Evolutionary conservation across 2,888 invertebrate genomes (phyloP).

Genomic region (Pristionchus fissidentatus): DNA sequence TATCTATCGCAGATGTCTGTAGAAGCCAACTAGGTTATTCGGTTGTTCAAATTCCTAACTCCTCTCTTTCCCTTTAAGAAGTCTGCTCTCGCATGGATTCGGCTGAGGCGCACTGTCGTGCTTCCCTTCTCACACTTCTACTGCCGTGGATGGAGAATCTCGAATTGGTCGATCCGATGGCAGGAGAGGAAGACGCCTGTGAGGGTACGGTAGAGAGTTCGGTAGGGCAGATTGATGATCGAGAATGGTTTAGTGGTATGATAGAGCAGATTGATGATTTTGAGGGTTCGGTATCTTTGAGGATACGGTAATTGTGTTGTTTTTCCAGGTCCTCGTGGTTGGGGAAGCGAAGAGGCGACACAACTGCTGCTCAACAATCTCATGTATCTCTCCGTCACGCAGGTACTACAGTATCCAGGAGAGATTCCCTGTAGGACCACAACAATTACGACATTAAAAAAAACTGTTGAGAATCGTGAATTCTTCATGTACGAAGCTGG

Average conservation of each 20-base stretch:
- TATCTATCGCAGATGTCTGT: background rate
- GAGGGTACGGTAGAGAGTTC: conserved; percentile 52
- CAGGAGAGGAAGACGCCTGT: conserved; percentile 61
- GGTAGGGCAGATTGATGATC: background rate
- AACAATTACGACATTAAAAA: background rate
- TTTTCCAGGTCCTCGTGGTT: conserved; percentile 80
- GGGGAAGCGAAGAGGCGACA: conserved; percentile 98
- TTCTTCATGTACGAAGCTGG: too few species aligned
- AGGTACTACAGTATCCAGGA: conserved; percentile 77
- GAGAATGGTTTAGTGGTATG: background rate
- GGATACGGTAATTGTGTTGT: background rate
- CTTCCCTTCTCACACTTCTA: conserved; percentile 90
- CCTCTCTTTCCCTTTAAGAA: conserved; percentile 83
- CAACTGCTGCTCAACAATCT: conserved; percentile 99
- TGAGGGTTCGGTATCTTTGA: too few species aligned
- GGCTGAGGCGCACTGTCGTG: conserved; percentile 91
- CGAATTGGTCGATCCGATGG: conserved; percentile 88
- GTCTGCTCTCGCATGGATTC: conserved; percentile 96
- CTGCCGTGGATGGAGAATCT: conserved; percentile 98
- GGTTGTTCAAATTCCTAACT: background rate
- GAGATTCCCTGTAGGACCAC: too few species aligned
- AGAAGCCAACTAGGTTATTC: background rate
- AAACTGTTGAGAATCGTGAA: too few species aligned
- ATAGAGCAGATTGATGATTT: background rate
- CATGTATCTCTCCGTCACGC: conserved; percentile 87